Evolutionary conservation across 2,888 invertebrate species (phyloP).

Genomic region (Eristalinus aeneus): DNA sequence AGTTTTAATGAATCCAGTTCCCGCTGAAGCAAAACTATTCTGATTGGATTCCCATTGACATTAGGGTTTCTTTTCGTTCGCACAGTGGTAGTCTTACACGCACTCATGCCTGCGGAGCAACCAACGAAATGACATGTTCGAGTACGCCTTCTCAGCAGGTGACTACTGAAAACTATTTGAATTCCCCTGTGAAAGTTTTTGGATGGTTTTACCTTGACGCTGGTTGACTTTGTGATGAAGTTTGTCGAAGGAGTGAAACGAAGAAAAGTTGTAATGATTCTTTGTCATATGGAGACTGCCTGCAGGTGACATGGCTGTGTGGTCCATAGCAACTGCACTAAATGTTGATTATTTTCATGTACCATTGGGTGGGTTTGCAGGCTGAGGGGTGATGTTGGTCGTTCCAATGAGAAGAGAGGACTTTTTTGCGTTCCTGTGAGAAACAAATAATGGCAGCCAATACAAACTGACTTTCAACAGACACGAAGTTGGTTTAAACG

Average conservation of each 20-base stretch:
- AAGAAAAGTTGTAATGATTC: neutral
- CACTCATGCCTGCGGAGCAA: neutral
- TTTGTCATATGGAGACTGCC: neutral
- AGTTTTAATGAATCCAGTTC: conserved; percentile 28
- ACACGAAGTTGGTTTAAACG: too few relatives aligned
- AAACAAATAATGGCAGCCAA: too few relatives aligned
- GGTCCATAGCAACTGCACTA: too few relatives aligned
- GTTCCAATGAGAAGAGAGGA: too few relatives aligned
- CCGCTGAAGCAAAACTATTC: neutral
- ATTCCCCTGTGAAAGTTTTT: neutral
- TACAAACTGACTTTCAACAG: too few relatives aligned
- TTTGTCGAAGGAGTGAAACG: neutral
- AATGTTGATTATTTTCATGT: too few relatives aligned
- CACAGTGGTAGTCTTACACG: neutral
- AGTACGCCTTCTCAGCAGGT: neutral
- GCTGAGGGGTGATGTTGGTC: too few relatives aligned
- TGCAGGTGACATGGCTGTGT: neutral
- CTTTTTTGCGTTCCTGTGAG: too few relatives aligned
- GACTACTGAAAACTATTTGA: neutral
- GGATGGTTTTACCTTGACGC: neutral
- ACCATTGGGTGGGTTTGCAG: too few relatives aligned
- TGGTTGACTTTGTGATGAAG: neutral
- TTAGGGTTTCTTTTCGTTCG: neutral
- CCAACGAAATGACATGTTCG: neutral
- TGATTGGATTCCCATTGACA: conserved; percentile 7